phyloP scores from a whole-genome alignment of 2,888 invertebrate species.

The Agrypnus murinus region DNA sequence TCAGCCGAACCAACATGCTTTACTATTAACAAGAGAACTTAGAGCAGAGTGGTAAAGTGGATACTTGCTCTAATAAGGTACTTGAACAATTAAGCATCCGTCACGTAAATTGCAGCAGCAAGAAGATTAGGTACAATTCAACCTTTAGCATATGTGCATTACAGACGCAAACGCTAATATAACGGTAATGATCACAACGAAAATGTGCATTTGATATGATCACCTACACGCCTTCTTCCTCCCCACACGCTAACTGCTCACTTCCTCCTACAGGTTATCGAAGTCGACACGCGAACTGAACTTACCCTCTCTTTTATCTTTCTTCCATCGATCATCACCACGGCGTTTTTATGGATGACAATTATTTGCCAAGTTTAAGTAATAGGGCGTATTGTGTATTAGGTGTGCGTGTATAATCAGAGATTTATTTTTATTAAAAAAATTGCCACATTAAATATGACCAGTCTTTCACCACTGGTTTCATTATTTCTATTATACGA shows the following conservation, averaged over 20 bases:
- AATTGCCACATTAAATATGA: too few species aligned
- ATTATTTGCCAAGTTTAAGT: slow-evolving; percentile 23
- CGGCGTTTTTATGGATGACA: slow-evolving; percentile 34
- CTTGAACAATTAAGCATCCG: slow-evolving; percentile 20
- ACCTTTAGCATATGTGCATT: slow-evolving; percentile 30
- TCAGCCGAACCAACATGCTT: background rate
- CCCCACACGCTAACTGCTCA: slow-evolving; percentile 60
- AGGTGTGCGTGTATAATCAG: slow-evolving; percentile 27
- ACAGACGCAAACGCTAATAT: background rate
- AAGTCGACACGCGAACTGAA: slow-evolving; percentile 57
- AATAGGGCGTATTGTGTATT: background rate
- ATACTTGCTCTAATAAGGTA: slow-evolving; percentile 8
- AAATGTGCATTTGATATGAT: slow-evolving; percentile 49
- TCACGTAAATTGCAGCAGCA: slow-evolving; percentile 20
- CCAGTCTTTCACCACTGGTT: too few species aligned
- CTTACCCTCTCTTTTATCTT: slow-evolving; percentile 27
- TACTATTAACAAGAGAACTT: background rate
- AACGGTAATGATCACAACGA: slow-evolving; percentile 42
- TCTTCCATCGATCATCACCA: slow-evolving; percentile 34
- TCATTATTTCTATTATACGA: too few species aligned
- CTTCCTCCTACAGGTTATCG: slow-evolving; percentile 56
- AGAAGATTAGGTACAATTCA: slow-evolving; percentile 24
- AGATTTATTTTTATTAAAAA: slow-evolving; percentile 6
- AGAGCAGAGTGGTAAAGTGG: background rate
- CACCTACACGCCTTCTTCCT: slow-evolving; percentile 56